Conservation (phyloP, 2,113 vertebrate genomes). For the Zapus hudsonius region DNA sequence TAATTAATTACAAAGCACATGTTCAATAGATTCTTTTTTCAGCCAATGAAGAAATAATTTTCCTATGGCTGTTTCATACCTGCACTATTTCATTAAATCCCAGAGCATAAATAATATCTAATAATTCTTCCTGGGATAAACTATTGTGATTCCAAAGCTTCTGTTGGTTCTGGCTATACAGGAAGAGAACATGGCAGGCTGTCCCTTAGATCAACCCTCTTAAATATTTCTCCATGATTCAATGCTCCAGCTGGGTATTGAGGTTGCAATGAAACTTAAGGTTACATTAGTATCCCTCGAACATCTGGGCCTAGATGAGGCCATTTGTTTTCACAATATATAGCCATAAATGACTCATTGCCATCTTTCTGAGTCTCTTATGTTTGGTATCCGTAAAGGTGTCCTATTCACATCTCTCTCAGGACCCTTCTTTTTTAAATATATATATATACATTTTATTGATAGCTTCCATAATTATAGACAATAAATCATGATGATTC, state of each 20-base stretch:
- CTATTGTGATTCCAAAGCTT: background rate
- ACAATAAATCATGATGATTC: too few species aligned
- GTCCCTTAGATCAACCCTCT: background rate
- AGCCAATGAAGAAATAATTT: background rate
- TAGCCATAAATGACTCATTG: background rate
- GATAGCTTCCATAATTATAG: too few species aligned
- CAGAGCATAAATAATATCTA: background rate
- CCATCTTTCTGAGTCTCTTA: background rate
- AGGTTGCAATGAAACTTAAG: too few species aligned
- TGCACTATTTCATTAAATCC: background rate
- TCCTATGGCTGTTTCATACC: background rate
- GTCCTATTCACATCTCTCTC: background rate
- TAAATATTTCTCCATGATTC: background rate
- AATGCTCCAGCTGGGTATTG: background rate
- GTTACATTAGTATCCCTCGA: background rate
- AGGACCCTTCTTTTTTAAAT: constrained; percentile 38
- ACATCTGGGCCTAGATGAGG: background rate
- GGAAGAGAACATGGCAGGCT: background rate
- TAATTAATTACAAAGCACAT: background rate
- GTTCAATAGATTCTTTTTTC: background rate
- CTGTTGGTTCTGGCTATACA: background rate
- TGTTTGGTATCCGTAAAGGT: background rate
- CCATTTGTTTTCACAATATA: background rate
- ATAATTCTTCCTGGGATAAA: background rate
- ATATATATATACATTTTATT: too few species aligned